Evolutionary conservation across 1,140 invertebrate species (phyloP).

Genomic region (Zaprionus tsacasi): DNA sequence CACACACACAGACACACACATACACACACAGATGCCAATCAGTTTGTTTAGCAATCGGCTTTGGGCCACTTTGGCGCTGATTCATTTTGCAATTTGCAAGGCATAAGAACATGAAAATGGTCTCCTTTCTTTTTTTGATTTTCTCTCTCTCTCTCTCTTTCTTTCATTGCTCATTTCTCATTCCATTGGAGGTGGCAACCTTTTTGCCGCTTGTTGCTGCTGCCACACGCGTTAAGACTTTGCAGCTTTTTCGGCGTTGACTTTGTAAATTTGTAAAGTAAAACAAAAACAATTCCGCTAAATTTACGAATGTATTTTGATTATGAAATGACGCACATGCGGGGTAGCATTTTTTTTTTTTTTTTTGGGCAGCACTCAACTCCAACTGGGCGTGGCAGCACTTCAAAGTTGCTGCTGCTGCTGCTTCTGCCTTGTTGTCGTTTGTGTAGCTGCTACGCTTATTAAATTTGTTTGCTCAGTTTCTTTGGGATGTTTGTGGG

Average conservation of each 20-base stretch:
- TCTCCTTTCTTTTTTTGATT: background rate
- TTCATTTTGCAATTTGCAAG: constrained; percentile 50
- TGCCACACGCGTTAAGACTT: constrained; percentile 1
- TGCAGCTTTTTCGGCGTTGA: constrained; percentile 31
- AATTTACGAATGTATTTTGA: constrained; percentile 53
- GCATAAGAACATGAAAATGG: constrained; percentile 39
- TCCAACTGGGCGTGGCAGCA: constrained; percentile 33
- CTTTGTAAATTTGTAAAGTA: constrained; percentile 27
- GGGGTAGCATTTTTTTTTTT: background rate
- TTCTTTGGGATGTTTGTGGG: constrained; percentile 21
- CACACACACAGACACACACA: no score
- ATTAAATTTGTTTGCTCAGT: constrained; percentile 53
- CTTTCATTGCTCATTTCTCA: background rate
- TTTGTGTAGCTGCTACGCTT: constrained; percentile 44
- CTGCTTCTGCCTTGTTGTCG: constrained; percentile 15
- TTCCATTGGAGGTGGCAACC: constrained; percentile 29
- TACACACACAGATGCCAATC: constrained; percentile 24
- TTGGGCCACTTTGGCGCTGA: constrained; percentile 37
- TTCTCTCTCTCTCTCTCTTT: background rate
- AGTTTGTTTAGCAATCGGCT: constrained; percentile 32
- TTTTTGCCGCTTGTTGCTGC: constrained; percentile 21
- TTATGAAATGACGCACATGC: constrained; percentile 45
- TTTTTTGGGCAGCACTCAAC: constrained; percentile 15
- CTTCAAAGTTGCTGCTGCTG: constrained; percentile 25
- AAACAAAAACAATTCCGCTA: constrained; percentile 51